Percentiles rank a stretch among this genome's conserved stretches.
phyloP scores from a whole-genome alignment of 2,888 invertebrate genomes.

The Drosophila limbata region DNA sequence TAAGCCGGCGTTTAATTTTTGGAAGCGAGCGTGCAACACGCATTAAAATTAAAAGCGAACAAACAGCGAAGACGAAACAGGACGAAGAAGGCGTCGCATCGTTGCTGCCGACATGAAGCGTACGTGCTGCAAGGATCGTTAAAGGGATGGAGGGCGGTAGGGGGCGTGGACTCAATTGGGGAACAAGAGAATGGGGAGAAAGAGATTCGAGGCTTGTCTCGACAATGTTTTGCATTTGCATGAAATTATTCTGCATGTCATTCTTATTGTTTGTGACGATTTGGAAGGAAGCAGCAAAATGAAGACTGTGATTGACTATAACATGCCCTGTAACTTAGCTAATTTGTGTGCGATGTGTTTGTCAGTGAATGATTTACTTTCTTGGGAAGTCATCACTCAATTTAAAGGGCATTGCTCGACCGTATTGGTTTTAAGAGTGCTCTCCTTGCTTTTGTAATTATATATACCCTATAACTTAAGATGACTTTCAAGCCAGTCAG shows the following conservation, averaged over 20 bases:
- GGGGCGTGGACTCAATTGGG: neutral
- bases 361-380: neutral
- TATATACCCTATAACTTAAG: too few species aligned
- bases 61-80: constrained; percentile 33
- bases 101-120: constrained; percentile 31
- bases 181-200: neutral
- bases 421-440: too few species aligned
- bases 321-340: constrained; percentile 16
- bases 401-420: too few species aligned
- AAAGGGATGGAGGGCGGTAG: neutral
- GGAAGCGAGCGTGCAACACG: constrained; percentile 77
- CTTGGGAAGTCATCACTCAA: neutral
- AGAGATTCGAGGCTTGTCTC: constrained; percentile 27
- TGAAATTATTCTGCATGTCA: constrained; percentile 67
- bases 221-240: constrained; percentile 74
- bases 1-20: constrained; percentile 78
- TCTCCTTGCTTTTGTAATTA: too few species aligned
- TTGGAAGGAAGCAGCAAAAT: neutral
- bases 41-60: constrained; percentile 79
- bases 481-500: too few species aligned
- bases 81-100: constrained; percentile 47
- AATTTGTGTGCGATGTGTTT: neutral
- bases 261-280: constrained; percentile 22
- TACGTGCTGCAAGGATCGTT: constrained; percentile 50
- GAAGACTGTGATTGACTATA: neutral